Conservation (phyloP, 64 coral and sea anemone species). For the Stylophora pistillata region DNA sequence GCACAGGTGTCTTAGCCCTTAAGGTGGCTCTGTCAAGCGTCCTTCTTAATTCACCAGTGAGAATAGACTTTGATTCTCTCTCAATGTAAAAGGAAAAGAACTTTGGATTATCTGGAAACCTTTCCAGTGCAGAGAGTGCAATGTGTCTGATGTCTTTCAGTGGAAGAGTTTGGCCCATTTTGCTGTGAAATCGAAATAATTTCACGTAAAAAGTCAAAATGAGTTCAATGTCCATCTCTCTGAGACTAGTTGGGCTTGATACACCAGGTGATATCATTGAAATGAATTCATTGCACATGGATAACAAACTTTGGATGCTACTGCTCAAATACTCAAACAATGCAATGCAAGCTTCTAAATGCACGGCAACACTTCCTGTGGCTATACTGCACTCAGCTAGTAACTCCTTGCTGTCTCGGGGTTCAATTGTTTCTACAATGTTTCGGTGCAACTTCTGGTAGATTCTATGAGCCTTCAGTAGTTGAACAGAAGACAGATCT, state of each 20-base stretch:
- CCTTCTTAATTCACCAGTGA: constrained; percentile 70
- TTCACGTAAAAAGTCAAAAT: constrained; percentile 62
- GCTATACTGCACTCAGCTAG: constrained; percentile 14
- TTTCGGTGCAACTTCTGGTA: constrained; percentile 43
- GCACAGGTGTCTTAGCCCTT: constrained; percentile 62
- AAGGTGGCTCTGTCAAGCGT: constrained; percentile 72
- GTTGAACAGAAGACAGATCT: constrained; percentile 51
- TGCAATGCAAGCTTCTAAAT: constrained; percentile 67
- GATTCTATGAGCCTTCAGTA: constrained; percentile 74
- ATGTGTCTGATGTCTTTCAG: constrained; percentile 64
- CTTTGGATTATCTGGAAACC: constrained; percentile 78
- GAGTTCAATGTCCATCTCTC: constrained; percentile 53
- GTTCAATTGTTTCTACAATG: not conserved
- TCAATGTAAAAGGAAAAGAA: constrained; percentile 75
- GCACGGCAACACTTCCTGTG: constrained; percentile 41
- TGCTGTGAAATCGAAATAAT: constrained; percentile 66
- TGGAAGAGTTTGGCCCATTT: constrained; percentile 7
- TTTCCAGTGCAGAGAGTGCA: constrained; percentile 41
- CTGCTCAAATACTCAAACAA: constrained; percentile 80
- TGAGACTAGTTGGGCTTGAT: constrained; percentile 1
- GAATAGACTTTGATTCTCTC: constrained; percentile 80
- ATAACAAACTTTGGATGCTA: constrained; percentile 65
- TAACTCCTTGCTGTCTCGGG: not conserved
- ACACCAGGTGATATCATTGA: not conserved
- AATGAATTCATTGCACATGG: constrained; percentile 47